A percentile compares a stretch with the other conserved stretches of the same genome.
phyloP scores from a whole-genome alignment of 2,888 invertebrate genomes.

The Galeopsomyia nigrocyanea region DNA sequence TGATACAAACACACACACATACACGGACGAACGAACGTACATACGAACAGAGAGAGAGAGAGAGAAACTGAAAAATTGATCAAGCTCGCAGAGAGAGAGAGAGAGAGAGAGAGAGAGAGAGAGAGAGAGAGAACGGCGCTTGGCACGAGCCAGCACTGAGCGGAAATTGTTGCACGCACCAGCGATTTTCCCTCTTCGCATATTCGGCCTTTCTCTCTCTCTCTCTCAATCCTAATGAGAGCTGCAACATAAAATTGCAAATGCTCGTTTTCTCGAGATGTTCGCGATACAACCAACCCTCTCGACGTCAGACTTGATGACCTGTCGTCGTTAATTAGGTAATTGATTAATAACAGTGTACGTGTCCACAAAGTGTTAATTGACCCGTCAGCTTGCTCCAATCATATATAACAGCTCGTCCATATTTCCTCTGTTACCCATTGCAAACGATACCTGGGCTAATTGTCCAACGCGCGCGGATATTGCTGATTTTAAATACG shows the following conservation, averaged over 20 bases:
- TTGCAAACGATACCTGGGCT: constrained; percentile 25
- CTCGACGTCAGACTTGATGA: constrained; percentile 29
- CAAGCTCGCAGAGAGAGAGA: not conserved
- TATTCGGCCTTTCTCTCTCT: not conserved
- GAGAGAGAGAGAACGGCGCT: constrained; percentile 39
- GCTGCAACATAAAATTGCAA: constrained; percentile 4
- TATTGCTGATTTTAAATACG: too few relatives aligned
- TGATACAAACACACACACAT: constrained; percentile 4
- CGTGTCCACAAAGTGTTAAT: constrained; percentile 23
- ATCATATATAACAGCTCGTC: not conserved
- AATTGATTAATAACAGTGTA: constrained; percentile 40
- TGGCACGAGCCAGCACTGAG: constrained; percentile 44
- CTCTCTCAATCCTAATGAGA: constrained; percentile 16
- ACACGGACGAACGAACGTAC: not conserved
- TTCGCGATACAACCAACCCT: not conserved
- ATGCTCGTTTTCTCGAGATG: not conserved
- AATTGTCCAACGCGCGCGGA: constrained; percentile 6
- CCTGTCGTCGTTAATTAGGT: constrained; percentile 29
- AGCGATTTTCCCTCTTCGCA: constrained; percentile 37
- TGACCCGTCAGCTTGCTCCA: constrained; percentile 15
- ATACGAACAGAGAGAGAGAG: not conserved
- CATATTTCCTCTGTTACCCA: too few relatives aligned
- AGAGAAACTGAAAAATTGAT: not conserved
- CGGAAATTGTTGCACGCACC: constrained; percentile 47
- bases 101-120: not conserved